Percentiles rank a stretch among this genome's conserved stretches.
phyloP scores from a whole-genome alignment of 2,888 invertebrate species.

The Ditula angustiorana region DNA sequence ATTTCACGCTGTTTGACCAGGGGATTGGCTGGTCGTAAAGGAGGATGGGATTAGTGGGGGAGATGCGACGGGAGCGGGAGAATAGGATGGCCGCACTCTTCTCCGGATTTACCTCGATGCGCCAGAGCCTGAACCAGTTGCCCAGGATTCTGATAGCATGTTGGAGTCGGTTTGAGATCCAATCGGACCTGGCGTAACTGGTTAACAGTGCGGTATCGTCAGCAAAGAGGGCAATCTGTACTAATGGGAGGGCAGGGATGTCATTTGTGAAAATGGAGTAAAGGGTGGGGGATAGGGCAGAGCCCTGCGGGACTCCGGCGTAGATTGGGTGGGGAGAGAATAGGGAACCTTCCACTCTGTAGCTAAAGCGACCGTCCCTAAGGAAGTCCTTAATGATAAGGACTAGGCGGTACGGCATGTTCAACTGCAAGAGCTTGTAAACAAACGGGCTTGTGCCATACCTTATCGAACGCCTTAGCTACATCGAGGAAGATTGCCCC shows the following conservation, averaged over 20 bases:
- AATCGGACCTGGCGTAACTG: background rate
- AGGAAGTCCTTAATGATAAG: background rate
- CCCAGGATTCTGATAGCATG: background rate
- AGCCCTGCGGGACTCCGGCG: slow-evolving; percentile 24
- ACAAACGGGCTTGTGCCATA: background rate
- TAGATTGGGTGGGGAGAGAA: background rate
- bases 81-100: background rate
- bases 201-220: slow-evolving; percentile 10
- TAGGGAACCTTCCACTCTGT: background rate
- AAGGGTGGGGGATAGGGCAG: background rate
- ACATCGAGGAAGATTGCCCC: slow-evolving; percentile 4
- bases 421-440: background rate
- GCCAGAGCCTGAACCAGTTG: too few species aligned
- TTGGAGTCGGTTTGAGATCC: background rate
- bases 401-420: background rate
- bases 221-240: background rate
- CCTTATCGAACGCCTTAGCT: background rate
- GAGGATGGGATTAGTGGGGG: background rate
- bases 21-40: background rate
- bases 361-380: background rate
- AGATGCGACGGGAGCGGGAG: too few species aligned
- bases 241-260: background rate
- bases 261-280: slow-evolving; percentile 2
- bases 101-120: background rate
- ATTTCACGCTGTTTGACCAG: background rate